phyloP scores from a whole-genome alignment of 2,113 vertebrate genomes.

The Erythrolamprus reginae region DNA sequence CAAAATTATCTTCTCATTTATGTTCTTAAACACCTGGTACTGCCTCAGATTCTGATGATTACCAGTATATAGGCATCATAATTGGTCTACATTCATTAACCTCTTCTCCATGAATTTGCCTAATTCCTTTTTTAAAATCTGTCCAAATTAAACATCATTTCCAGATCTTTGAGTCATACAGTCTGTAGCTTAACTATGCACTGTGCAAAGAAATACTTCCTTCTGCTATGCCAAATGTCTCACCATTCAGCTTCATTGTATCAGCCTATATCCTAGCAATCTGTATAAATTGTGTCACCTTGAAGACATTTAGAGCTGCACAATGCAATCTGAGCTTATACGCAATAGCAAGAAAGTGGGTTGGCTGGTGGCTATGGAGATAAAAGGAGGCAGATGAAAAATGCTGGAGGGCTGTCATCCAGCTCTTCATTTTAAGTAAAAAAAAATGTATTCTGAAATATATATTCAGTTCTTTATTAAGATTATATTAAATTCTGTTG shows the following conservation, averaged over 20 bases:
- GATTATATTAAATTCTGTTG: neutral
- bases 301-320: slow-evolving; percentile 32
- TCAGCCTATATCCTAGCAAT: neutral
- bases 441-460: neutral
- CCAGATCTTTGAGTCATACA: neutral
- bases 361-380: neutral
- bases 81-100: neutral
- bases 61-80: neutral
- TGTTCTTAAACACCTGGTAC: neutral
- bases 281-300: neutral
- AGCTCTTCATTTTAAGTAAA: neutral
- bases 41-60: neutral
- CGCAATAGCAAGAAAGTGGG: too few relatives aligned
- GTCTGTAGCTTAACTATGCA: neutral
- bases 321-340: neutral
- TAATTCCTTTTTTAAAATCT: neutral
- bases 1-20: neutral
- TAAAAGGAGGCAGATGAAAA: neutral
- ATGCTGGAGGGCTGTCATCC: neutral
- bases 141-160: neutral
- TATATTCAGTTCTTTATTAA: neutral
- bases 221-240: neutral
- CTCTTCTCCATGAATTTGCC: neutral
- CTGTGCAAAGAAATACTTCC: neutral
- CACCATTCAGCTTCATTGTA: neutral